phyloP scores from a whole-genome alignment of 2,888 invertebrate species.

The Formica aserva region DNA sequence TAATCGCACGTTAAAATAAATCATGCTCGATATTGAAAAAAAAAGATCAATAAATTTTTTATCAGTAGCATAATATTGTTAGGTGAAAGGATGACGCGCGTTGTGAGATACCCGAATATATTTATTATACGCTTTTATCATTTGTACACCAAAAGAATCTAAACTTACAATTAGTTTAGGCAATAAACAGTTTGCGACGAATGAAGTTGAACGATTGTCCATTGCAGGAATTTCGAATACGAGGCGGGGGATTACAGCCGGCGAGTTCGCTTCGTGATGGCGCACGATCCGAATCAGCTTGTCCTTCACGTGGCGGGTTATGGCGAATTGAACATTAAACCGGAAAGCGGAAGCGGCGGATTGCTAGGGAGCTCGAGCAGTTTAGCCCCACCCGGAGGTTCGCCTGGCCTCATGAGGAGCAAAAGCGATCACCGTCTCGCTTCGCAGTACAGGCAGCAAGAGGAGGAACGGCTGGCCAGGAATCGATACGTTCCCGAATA shows the following conservation, averaged over 20 bases:
- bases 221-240: slow-evolving; percentile 93
- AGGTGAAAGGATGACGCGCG: background rate
- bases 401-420: slow-evolving; percentile 94
- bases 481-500: slow-evolving; percentile 85
- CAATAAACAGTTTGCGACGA: background rate
- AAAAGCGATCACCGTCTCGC: slow-evolving; percentile 97
- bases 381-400: slow-evolving; percentile 88
- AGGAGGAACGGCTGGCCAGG: slow-evolving; percentile 87
- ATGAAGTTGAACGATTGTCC: slow-evolving; percentile 33
- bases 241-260: slow-evolving; percentile 96
- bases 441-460: slow-evolving; percentile 94
- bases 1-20: background rate
- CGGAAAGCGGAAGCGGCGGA: slow-evolving; percentile 86
- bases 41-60: background rate
- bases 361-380: slow-evolving; percentile 85
- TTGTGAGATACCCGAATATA: background rate
- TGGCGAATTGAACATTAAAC: slow-evolving; percentile 95
- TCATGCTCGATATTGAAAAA: background rate
- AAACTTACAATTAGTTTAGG: background rate
- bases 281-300: slow-evolving; percentile 96
- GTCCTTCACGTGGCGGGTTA: slow-evolving; percentile 95
- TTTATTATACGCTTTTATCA: background rate
- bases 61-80: background rate
- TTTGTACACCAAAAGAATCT: background rate
- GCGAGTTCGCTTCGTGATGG: slow-evolving; percentile 94